Base-by-base conservation (phyloP, 1,140 invertebrate species). In the Magallana angulata region DNA sequence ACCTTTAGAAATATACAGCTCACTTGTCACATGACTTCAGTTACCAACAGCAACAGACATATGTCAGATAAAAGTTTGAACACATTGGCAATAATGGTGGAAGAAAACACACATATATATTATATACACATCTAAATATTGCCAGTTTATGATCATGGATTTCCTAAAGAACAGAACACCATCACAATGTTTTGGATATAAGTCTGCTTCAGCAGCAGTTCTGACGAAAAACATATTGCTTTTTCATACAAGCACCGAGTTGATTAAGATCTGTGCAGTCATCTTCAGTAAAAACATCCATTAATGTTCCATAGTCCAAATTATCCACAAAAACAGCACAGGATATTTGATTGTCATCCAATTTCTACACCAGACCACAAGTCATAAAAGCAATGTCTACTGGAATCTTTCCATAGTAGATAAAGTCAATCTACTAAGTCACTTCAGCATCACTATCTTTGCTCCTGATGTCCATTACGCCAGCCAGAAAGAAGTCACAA, bases 141-240 rank as follows among this genome's bases (percentile, higher is more conserved):
- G 24, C 68, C 68, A 76, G 68, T 30, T 76, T 64, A 36, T 36
- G 36, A 76, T 30, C 24, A 30, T 30, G 68, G 68, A 76, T 76
- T 76, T 76, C 68, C 24, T 76, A 76, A 11, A 30, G 68, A 76
- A 76, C 68, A 30, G 68, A 76, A 76, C 68, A 76, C 68, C 68
- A 76, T 76, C 68, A 76, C 68, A 76, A 76, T 76, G 36, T 76
- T 30, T 48, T 76, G 68, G 68, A 76, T 76, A 76, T 76, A 24
- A 9, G 30, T 76, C 68, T 76, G 68, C 68, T 12, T 76, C 68
- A 48, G 68, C 68, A 76, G 68, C 18, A 76, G 68, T 76, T 24
- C 68, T 30, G n/a, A 71, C 68, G 48, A 48, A 48, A 30, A 76
- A 30, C 36, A 30, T 76, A 76, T 76, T 76, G 68, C 68, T 36